Evolutionary conservation across 2,888 invertebrate genomes (phyloP).

Genomic region (Chesias legatella): DNA sequence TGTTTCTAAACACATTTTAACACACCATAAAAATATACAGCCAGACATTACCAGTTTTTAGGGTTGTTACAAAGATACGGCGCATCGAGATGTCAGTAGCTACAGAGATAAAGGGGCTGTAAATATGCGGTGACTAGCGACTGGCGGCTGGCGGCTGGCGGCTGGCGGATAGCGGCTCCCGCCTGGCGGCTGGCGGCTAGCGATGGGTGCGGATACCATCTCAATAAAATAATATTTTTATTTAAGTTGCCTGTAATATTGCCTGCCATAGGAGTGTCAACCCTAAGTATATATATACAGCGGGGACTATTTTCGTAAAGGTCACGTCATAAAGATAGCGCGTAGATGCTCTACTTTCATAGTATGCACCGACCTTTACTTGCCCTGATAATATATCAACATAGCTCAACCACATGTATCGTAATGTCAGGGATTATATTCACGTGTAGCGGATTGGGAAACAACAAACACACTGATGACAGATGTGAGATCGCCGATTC

Average conservation of each 20-base stretch:
- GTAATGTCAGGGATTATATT: not conserved
- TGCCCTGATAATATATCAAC: not conserved
- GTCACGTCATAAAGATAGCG: conserved; percentile 18
- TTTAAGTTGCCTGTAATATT: too few relatives aligned
- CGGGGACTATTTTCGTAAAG: conserved; percentile 8
- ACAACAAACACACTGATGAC: too few relatives aligned
- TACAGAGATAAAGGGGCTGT: conserved; percentile 9
- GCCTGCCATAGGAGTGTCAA: not conserved
- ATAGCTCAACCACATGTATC: not conserved
- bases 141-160: too few relatives aligned
- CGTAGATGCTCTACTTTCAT: conserved; percentile 2
- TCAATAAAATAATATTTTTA: conserved; percentile 15
- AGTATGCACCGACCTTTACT: conserved; percentile 13
- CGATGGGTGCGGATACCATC: conserved; percentile 5
- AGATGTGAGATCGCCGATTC: too few relatives aligned
- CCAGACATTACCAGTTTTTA: conserved; percentile 7
- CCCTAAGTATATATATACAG: too few relatives aligned
- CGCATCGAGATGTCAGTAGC: conserved; percentile 3
- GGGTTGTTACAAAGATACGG: conserved; percentile 14
- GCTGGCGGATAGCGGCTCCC: too few relatives aligned
- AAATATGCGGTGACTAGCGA: conserved; percentile 5
- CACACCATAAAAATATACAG: conserved; percentile 11
- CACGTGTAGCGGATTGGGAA: too few relatives aligned
- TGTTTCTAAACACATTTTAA: conserved; percentile 8
- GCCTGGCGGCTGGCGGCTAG: conserved; percentile 3